Conservation (phyloP, 2,797 vertebrate species). For the Meriones psammophilus region DNA sequence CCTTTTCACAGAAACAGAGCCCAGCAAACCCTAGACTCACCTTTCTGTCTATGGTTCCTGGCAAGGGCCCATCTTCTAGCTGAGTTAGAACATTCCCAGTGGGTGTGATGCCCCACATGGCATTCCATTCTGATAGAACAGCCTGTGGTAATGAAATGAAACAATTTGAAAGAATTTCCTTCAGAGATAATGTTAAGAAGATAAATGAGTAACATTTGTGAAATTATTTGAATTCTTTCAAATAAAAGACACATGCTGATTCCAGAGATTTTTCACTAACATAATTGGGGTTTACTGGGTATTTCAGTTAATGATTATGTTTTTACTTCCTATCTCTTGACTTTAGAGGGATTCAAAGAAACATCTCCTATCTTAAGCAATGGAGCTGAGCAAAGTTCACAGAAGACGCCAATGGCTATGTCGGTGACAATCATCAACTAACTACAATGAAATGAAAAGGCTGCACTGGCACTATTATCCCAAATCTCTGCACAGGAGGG, state of each 20-base stretch:
- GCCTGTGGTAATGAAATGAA: conserved; percentile 57
- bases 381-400: not conserved
- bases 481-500: not conserved
- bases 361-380: not conserved
- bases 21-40: not conserved
- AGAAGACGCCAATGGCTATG: not conserved
- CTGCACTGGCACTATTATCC: not conserved
- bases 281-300: not conserved
- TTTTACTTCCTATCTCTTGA: not conserved
- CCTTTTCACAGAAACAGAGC: not conserved
- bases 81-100: not conserved
- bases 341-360: not conserved
- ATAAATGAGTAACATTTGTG: conserved; percentile 73
- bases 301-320: not conserved
- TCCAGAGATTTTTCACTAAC: conserved; percentile 65
- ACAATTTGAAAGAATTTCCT: not conserved
- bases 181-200: conserved; percentile 70
- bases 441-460: not conserved
- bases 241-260: conserved; percentile 58
- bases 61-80: not conserved
- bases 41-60: not conserved
- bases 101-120: not conserved
- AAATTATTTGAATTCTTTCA: conserved; percentile 72
- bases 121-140: conserved; percentile 73
- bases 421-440: not conserved